These are phyloP conservation scores for Megalopta genalis DNA, from an alignment of 1,140 invertebrate genomes.

Conservation along the genomic window DNA sequence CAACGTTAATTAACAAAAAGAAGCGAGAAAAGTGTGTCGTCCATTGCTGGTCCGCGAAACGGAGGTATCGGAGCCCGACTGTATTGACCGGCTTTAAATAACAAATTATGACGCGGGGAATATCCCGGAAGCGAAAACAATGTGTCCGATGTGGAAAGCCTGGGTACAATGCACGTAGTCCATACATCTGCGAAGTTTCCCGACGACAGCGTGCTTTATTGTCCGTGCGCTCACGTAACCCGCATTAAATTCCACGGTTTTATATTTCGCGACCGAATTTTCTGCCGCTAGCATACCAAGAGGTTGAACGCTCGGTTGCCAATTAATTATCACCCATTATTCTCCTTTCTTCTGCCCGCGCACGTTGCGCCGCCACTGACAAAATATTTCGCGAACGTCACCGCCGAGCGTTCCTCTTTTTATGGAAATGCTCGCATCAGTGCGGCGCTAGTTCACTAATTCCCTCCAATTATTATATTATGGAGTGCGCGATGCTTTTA, in stretches of 20 bases:
- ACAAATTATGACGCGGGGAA: conserved; percentile 10
- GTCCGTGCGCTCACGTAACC: neutral
- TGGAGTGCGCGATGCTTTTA: too few relatives aligned
- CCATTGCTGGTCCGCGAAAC: too few relatives aligned
- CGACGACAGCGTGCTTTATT: conserved; percentile 9
- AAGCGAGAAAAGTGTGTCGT: too few relatives aligned
- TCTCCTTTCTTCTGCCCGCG: too few relatives aligned
- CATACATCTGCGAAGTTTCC: neutral
- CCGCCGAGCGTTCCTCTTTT: too few relatives aligned
- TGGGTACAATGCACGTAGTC: too few relatives aligned
- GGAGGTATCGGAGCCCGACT: too few relatives aligned
- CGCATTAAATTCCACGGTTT: conserved; percentile 34
- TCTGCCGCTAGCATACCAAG: neutral
- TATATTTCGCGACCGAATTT: neutral
- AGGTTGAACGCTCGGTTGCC: neutral
- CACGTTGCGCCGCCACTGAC: too few relatives aligned
- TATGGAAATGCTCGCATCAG: too few relatives aligned
- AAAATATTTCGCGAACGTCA: neutral
- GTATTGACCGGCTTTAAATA: neutral
- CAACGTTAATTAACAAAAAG: too few relatives aligned
- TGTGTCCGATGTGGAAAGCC: conserved; percentile 1
- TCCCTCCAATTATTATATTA: too few relatives aligned
- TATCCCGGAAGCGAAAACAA: neutral
- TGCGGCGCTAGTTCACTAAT: too few relatives aligned
- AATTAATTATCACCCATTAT: conserved; percentile 9